Conservation (phyloP, 1,140 invertebrate species). For the Brachionus angularis region DNA sequence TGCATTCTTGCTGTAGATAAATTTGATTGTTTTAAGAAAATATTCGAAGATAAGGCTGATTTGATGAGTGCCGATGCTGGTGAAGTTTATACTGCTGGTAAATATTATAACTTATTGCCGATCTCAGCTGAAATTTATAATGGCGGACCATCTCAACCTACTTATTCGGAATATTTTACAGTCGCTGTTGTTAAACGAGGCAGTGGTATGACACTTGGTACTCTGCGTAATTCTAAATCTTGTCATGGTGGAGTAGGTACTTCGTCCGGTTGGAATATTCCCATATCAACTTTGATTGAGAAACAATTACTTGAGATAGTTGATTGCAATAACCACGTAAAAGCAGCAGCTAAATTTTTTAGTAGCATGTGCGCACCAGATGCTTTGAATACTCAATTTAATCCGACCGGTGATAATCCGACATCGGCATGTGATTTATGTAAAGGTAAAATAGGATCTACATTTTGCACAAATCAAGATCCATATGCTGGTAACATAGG, state of each 20-base stretch:
- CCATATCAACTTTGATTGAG: slow-evolving; percentile 76
- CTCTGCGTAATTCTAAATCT: slow-evolving; percentile 69
- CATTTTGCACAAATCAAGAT: slow-evolving; percentile 77
- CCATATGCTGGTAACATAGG: slow-evolving; percentile 83
- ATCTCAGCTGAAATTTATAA: slow-evolving; percentile 62
- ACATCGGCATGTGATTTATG: slow-evolving; percentile 78
- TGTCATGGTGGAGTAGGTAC: slow-evolving; percentile 80
- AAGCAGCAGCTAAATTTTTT: slow-evolving; percentile 82
- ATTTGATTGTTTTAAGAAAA: slow-evolving; percentile 71
- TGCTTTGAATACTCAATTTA: slow-evolving; percentile 82
- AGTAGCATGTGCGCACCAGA: slow-evolving; percentile 86
- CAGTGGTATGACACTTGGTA: slow-evolving; percentile 64
- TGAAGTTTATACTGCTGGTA: slow-evolving; percentile 82
- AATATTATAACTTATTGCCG: slow-evolving; percentile 85
- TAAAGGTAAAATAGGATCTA: slow-evolving; percentile 60
- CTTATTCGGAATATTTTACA: slow-evolving; percentile 72
- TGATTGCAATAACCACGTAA: slow-evolving; percentile 88
- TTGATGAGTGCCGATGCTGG: slow-evolving; percentile 82
- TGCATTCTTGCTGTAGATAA: slow-evolving; percentile 77
- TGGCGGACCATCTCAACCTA: not conserved
- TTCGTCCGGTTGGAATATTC: slow-evolving; percentile 85
- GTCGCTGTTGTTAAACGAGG: slow-evolving; percentile 77
- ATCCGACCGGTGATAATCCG: slow-evolving; percentile 77
- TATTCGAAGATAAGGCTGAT: slow-evolving; percentile 72
- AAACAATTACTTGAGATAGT: slow-evolving; percentile 73